Evolutionary conservation across 2,797 vertebrate species (phyloP).

Genomic region (Spea hammondii): DNA sequence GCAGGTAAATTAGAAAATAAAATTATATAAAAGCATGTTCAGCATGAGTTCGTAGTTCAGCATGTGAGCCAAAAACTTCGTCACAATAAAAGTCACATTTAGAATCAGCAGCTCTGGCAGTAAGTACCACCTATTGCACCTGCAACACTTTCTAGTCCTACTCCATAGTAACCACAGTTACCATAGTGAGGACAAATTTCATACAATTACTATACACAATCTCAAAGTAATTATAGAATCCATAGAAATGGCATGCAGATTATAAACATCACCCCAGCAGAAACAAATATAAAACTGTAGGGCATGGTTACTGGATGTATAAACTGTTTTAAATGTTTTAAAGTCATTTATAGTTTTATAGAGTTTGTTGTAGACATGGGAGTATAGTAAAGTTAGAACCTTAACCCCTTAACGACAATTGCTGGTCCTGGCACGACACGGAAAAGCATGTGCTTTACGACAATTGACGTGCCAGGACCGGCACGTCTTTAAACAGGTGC

Average conservation of each 20-base stretch:
- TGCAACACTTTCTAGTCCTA: slow-evolving; percentile 19
- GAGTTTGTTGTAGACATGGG: slow-evolving; percentile 22
- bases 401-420: no score
- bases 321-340: slow-evolving; percentile 13
- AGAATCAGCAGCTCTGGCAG: slow-evolving; percentile 13
- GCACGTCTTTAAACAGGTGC: no score
- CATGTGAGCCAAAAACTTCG: slow-evolving; percentile 11
- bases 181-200: slow-evolving; percentile 30
- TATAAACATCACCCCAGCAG: slow-evolving; percentile 2
- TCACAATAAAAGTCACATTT: slow-evolving; percentile 15
- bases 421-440: no score
- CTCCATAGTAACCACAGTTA: slow-evolving; percentile 39
- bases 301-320: slow-evolving; percentile 1
- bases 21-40: slow-evolving; percentile 1
- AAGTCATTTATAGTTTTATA: slow-evolving; percentile 9
- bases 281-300: background rate
- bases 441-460: no score
- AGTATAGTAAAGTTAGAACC: slow-evolving; percentile 1
- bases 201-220: slow-evolving; percentile 23
- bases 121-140: slow-evolving; percentile 34
- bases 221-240: slow-evolving; percentile 30
- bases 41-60: slow-evolving; percentile 14
- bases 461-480: no score
- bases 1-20: background rate
- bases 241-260: slow-evolving; percentile 28